Base-by-base conservation (phyloP, 2,888 invertebrate species). In the Parasteatoda lunata region DNA sequence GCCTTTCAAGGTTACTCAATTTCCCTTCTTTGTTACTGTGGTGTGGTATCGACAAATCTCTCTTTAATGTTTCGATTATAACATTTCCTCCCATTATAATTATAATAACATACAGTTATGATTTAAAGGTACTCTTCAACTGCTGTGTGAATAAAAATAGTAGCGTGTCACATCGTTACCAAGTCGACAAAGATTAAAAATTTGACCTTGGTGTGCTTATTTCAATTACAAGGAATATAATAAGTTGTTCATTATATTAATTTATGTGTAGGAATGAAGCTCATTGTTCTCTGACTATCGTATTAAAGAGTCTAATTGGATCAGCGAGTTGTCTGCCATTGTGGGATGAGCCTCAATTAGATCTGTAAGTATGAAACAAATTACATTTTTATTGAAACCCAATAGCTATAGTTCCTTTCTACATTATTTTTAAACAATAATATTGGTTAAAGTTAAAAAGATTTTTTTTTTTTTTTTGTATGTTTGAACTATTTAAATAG, bases 261-360 rank as follows among this genome's bases (percentile, higher is more conserved):
- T 65, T 79, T 71, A 82, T 65, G 91, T 92, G n/a, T 90, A 94
- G 95, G 77, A 95, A 95, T 85, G 94, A 96, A 79, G 92, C 96
- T 71, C 92, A 95, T 76, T 93, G 94, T 65, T 93, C 94, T 76
- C 93, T 97, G 89, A 94, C 93, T 90, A 94, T 96, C 45, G 93
- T 97, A 0, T 93, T 94, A 77, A 94, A 95, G 9, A 92, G 94
- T 70, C 91, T 97, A 86, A 93, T 94, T 3, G 95, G 95, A 78
- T 91, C 93, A 45, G 94, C 95, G 78, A 93, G 93, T 77, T 93
- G 95, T 81, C 92, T 97, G 85, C 96, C 96, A 3, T 92, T 94
- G 83, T 95, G 96, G 93, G 92, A 95, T 49, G 95, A 95, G 91
- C 91, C 92, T 51, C 90, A 91, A 30, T 90, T 93, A 45, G 76